Evolutionary conservation across 2,797 vertebrate species (phyloP).

Genomic region (Triplophysa yarkandensis): DNA sequence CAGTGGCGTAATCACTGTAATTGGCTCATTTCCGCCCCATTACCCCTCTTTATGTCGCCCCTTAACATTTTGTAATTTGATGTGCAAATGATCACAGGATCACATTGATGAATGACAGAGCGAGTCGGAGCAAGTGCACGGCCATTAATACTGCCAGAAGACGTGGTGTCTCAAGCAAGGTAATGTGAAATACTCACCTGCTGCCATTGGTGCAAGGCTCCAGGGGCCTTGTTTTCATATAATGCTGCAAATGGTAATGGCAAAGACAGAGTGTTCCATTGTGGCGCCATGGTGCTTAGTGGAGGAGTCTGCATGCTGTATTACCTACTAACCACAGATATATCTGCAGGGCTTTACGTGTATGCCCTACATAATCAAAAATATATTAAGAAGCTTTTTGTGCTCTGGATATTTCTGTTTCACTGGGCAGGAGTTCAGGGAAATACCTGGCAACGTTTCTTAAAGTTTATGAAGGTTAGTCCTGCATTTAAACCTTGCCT

Average conservation of each 20-base stretch:
- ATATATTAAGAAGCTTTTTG: background rate
- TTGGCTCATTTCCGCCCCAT: slow-evolving; percentile 71
- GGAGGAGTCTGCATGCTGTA: background rate
- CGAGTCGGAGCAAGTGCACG: slow-evolving; percentile 47
- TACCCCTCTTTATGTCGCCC: slow-evolving; percentile 71
- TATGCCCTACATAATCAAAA: background rate
- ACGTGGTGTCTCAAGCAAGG: slow-evolving; percentile 63
- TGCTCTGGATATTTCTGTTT: slow-evolving; percentile 2
- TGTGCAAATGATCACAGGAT: slow-evolving; percentile 59
- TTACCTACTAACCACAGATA: background rate
- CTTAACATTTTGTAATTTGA: slow-evolving; percentile 68
- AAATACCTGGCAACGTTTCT: slow-evolving; percentile 12
- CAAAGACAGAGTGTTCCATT: background rate
- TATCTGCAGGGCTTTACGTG: background rate
- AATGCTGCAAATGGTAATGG: slow-evolving; percentile 3
- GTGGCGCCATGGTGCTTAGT: background rate
- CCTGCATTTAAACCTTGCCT: background rate
- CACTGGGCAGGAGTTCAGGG: background rate
- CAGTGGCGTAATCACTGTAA: slow-evolving; percentile 70
- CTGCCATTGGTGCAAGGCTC: slow-evolving; percentile 39
- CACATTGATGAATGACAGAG: slow-evolving; percentile 63
- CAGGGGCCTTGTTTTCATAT: background rate
- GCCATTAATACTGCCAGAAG: slow-evolving; percentile 67
- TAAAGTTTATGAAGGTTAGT: slow-evolving; percentile 13
- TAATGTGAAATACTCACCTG: slow-evolving; percentile 18